phyloP scores from a whole-genome alignment of 2,797 vertebrate genomes.

The Tachyglossus aculeatus region DNA sequence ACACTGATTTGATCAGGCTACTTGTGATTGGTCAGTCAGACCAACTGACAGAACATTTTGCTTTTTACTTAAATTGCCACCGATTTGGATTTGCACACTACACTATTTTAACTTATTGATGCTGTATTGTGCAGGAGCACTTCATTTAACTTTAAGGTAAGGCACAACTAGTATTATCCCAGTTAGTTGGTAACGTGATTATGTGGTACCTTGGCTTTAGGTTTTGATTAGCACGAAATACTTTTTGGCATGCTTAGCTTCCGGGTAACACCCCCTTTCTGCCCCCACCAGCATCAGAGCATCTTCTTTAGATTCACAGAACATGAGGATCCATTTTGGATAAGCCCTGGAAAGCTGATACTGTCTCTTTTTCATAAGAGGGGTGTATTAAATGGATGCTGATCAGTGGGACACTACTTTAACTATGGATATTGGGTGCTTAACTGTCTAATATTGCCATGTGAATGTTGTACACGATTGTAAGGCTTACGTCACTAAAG shows the following conservation, averaged over 20 bases:
- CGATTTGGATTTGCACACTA: slow-evolving; percentile 72
- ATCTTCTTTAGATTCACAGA: slow-evolving; percentile 69
- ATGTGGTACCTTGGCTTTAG: slow-evolving; percentile 79
- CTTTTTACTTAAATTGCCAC: slow-evolving; percentile 71
- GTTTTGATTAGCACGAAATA: slow-evolving; percentile 80
- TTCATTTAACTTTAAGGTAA: slow-evolving; percentile 75
- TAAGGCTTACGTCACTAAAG: slow-evolving; percentile 76
- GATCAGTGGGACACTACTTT: slow-evolving; percentile 50
- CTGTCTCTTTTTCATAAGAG: slow-evolving; percentile 48
- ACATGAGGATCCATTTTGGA: slow-evolving; percentile 74
- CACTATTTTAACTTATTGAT: slow-evolving; percentile 77
- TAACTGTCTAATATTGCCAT: slow-evolving; percentile 66
- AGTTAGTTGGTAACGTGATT: slow-evolving; percentile 78
- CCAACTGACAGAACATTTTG: slow-evolving; percentile 59
- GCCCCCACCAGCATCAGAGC: slow-evolving; percentile 72
- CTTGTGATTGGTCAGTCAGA: slow-evolving; percentile 60
- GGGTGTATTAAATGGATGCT: slow-evolving; percentile 65
- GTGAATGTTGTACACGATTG: slow-evolving; percentile 69
- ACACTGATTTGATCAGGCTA: slow-evolving; percentile 51
- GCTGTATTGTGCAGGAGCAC: slow-evolving; percentile 73
- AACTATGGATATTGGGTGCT: slow-evolving; percentile 57
- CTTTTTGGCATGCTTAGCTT: slow-evolving; percentile 80
- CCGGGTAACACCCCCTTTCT: slow-evolving; percentile 69
- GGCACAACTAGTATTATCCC: slow-evolving; percentile 73
- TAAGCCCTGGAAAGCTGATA: slow-evolving; percentile 73